Base-by-base conservation (phyloP, 2,888 invertebrate genomes). In the Ceramica pisi region DNA sequence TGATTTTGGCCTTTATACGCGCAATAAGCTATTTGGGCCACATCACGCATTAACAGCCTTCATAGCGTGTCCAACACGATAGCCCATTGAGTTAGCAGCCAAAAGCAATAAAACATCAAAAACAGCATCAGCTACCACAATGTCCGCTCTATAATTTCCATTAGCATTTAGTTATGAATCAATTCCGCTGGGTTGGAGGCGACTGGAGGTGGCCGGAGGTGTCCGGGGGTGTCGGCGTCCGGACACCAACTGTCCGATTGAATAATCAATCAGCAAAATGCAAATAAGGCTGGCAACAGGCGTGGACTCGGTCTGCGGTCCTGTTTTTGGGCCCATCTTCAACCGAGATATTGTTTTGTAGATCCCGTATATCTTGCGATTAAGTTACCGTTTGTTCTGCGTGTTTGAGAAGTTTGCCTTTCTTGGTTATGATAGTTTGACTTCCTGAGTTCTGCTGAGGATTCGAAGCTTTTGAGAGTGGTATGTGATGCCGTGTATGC, bases 221-320 rank as follows among this genome's bases (percentile, higher is more conserved):
- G 61, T 65, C 57, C 55, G 63, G 59, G 79, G 73, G 78, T 75
- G 81, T 48, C 75, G 78, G 83, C 72, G 78, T 85, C 85, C 87
- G 64, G 57, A 87, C 88, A 89, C 91, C 86, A 88, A 88, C 89
- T 86, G 92, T 90, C 90, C 92, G 89, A 94, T 93, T 94, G 95
- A 94, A 95, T 95, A 95, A 95, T 95, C 95, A 95, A 95, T 95
- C 93, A 92, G 92, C 87, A 88, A 89, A 90, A 95, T 95, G 94
- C 93, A 94, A 95, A 95, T 95, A 90, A 86, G 84, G 78, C 80
- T 89, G 92, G 93, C 94, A 94, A 94, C 94, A 93, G 94, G 93
- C 93, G 89, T 74, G 84, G 78, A 85, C 79, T 82, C 31, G 83
- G 75, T 86, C 78, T 82, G 83, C 80, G 84, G 66, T 65, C 87